Evolutionary conservation across 2,113 vertebrate species (phyloP), one percentile per base, ranked within the genome.

Genomic region (Syrrhaptes paradoxus): DNA sequence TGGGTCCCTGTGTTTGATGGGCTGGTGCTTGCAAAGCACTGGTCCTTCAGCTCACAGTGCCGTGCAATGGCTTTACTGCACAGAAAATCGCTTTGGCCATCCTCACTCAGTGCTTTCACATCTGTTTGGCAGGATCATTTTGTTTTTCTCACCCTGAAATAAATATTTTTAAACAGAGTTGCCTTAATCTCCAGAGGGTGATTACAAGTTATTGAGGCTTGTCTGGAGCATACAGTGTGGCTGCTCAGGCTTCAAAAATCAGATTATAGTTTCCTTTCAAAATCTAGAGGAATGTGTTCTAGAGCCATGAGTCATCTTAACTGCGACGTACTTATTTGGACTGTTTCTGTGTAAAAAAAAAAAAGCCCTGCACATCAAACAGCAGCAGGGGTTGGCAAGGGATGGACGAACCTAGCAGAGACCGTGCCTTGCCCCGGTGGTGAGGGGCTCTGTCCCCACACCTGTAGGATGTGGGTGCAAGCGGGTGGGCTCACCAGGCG

Each of bases 161-260:
- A 62, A 73, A 41, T 45, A 49, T 29, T 68, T 88, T 92, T 32
- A 63, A 92, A 75, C 0, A 1, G 52, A 84, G 45, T 67, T 63
- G 41, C 45, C 28, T 81, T 77, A 65, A 65, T 57, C 82, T 92
- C 49, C n/a, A 67, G 55, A 87, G 19, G 21, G 43, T 83, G 71
- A 52, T 74, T 58, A 21, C 28, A 72, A 75, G 36, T 57, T 93
- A 62, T 29, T 89, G 9, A 6, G 32, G 31, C 77, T 32, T 0
- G 3, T 61, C 72, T 93, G 45, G 34, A 75, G 65, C 11, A 4
- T 55, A 52, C 29, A 81, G 25, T 65, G 65, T n/a, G 25, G 52
- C 68, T 93, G 66, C 49, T 94, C 57, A 95, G 86, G 48, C 85
- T 92, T 89, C 68, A 72, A 92, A 90, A 92, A 93, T 84, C 65